Evolutionary conservation across 2,888 invertebrate species (phyloP).

Genomic region (Spilarctia lutea): DNA sequence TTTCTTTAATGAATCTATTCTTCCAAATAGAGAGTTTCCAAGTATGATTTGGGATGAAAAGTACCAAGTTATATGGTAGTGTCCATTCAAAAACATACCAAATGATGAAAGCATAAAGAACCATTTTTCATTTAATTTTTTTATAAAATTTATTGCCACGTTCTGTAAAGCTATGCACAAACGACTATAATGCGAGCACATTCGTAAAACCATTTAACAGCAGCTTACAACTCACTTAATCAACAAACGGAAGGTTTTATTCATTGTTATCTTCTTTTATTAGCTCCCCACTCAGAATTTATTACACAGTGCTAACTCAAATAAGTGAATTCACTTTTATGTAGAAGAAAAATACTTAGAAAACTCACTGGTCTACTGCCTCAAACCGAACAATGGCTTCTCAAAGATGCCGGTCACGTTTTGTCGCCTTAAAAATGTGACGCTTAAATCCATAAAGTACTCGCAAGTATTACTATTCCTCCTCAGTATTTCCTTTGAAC

Average conservation of each 20-base stretch:
- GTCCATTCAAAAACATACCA: too few relatives aligned
- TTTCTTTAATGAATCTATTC: background rate
- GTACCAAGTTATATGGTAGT: too few relatives aligned
- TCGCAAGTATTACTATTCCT: slow-evolving; percentile 81
- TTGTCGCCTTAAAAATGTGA: slow-evolving; percentile 83
- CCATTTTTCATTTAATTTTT: background rate
- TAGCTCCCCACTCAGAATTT: slow-evolving; percentile 71
- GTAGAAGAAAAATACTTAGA: slow-evolving; percentile 67
- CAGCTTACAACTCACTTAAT: slow-evolving; percentile 64
- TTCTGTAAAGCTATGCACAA: slow-evolving; percentile 1
- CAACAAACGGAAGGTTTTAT: slow-evolving; percentile 70
- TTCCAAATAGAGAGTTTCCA: background rate
- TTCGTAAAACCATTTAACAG: slow-evolving; percentile 24
- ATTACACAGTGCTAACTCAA: slow-evolving; percentile 76
- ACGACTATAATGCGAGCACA: background rate
- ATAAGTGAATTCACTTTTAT: slow-evolving; percentile 81
- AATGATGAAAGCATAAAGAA: background rate
- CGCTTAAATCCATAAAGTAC: slow-evolving; percentile 84
- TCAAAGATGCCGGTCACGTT: slow-evolving; percentile 79
- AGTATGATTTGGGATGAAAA: too few relatives aligned
- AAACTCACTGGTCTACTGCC: slow-evolving; percentile 70
- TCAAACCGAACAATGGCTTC: slow-evolving; percentile 78
- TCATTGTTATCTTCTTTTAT: slow-evolving; percentile 73
- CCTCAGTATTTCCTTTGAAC: slow-evolving; percentile 76
- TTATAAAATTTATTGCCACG: background rate